Percentiles rank a stretch among this genome's conserved stretches.
Evolutionary conservation across 2,888 invertebrate genomes (phyloP).

Genomic region (Podotricha telesiphe): DNA sequence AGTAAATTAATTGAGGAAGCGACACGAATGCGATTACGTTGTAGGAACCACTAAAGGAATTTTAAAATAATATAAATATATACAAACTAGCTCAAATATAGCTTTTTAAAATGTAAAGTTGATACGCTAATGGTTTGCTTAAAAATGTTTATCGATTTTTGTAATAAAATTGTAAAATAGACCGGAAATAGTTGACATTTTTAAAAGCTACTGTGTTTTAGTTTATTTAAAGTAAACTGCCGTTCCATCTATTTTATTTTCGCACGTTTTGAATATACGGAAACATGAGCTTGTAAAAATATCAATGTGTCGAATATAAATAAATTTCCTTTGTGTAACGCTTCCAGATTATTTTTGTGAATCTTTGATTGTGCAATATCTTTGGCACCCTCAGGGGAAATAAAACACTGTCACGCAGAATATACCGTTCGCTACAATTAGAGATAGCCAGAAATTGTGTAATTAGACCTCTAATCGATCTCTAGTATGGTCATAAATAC

Average conservation of each 20-base stretch:
- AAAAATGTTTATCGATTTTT: neutral
- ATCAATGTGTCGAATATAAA: neutral
- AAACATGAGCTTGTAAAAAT: neutral
- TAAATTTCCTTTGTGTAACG: constrained; percentile 24
- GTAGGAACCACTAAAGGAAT: constrained; percentile 43
- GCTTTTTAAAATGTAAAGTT: neutral
- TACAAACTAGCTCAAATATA: neutral
- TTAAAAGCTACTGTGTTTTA: constrained; percentile 9
- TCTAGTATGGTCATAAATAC: constrained; percentile 59
- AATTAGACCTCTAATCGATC: constrained; percentile 82
- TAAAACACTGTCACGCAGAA: constrained; percentile 82
- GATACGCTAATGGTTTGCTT: neutral
- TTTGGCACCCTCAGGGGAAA: constrained; percentile 81
- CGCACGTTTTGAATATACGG: neutral
- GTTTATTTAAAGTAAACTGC: constrained; percentile 8
- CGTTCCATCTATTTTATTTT: constrained; percentile 12
- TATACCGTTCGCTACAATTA: constrained; percentile 81
- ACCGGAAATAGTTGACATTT: constrained; percentile 3
- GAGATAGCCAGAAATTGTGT: constrained; percentile 83
- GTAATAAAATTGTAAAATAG: constrained; percentile 9
- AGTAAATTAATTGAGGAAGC: constrained; percentile 50
- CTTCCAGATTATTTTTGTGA: constrained; percentile 55
- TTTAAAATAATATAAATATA: constrained; percentile 24
- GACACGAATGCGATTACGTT: constrained; percentile 45
- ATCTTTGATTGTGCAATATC: constrained; percentile 69